Evolutionary conservation across 2,113 vertebrate genomes (phyloP).

Genomic region (Callionymus lyra): DNA sequence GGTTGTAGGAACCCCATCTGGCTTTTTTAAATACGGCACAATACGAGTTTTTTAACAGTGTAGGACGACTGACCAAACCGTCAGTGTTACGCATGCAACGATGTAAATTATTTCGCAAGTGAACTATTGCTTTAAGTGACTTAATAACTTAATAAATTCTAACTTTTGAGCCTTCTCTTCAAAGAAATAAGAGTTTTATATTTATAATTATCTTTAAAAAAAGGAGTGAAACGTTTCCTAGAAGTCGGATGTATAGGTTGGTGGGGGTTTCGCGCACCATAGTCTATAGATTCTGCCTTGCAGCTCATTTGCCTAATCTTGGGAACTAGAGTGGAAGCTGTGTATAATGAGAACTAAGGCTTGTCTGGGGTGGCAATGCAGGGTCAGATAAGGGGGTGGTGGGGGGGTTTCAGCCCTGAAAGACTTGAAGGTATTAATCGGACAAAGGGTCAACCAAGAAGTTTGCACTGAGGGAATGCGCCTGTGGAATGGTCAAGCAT

Average conservation of each 20-base stretch:
- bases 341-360: constrained; percentile 67
- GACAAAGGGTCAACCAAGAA: constrained; percentile 63
- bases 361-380: constrained; percentile 49
- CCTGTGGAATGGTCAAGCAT: constrained; percentile 66
- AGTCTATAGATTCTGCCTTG: constrained; percentile 55
- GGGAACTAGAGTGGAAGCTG: constrained; percentile 74
- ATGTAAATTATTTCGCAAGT: too few species aligned
- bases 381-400: constrained; percentile 17
- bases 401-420: constrained; percentile 36
- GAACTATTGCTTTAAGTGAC: too few species aligned
- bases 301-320: constrained; percentile 78
- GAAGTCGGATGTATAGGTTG: not conserved
- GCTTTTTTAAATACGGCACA: too few species aligned
- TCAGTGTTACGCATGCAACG: too few species aligned
- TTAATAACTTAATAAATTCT: too few species aligned
- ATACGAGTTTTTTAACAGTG: too few species aligned
- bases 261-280: too few species aligned
- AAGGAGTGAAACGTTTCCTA: constrained; percentile 27
- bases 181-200: too few species aligned
- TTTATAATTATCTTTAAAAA: too few species aligned
- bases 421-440: constrained; percentile 71
- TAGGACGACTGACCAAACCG: too few species aligned
- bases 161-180: too few species aligned
- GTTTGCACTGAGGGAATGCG: constrained; percentile 60
- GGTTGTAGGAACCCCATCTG: too few species aligned